Conservation (phyloP, 2,888 invertebrate species). For the Palloptera scutellata region DNA sequence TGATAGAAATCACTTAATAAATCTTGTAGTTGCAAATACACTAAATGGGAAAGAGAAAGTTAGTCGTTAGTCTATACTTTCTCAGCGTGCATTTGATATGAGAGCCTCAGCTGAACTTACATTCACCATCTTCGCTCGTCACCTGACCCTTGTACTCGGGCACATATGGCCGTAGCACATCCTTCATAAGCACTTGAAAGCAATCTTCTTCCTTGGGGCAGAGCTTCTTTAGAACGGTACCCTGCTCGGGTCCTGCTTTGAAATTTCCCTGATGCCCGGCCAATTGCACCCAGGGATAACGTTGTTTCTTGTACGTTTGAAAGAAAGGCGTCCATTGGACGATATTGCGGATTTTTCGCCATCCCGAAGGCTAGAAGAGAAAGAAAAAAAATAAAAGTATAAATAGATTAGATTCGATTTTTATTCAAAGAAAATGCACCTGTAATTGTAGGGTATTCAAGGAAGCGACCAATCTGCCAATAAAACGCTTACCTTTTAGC, state of each 20-base stretch:
- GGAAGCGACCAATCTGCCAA: no score
- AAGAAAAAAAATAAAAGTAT: not conserved
- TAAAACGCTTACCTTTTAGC: not conserved
- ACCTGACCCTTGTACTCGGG: conserved; percentile 93
- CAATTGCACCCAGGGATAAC: conserved; percentile 96
- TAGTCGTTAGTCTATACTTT: not conserved
- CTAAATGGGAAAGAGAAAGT: conserved; percentile 57
- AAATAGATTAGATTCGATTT: conserved; percentile 16
- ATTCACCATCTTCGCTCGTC: conserved; percentile 79
- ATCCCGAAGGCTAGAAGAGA: conserved; percentile 79
- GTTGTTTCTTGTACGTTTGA: conserved; percentile 94
- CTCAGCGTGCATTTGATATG: not conserved
- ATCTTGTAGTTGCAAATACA: conserved; percentile 92
- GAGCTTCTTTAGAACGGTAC: conserved; percentile 92
- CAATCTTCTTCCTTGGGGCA: conserved; percentile 89
- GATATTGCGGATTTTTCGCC: conserved; percentile 92
- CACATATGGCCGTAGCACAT: conserved; percentile 86
- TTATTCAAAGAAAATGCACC: conserved; percentile 19
- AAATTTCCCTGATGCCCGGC: conserved; percentile 97
- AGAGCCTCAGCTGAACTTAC: conserved; percentile 66
- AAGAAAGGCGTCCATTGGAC: conserved; percentile 98
- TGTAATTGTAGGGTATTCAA: not conserved
- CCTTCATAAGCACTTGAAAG: conserved; percentile 84
- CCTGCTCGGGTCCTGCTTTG: conserved; percentile 90
- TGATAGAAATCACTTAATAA: conserved; percentile 88